Evolutionary conservation across 2,113 vertebrate genomes (phyloP), one percentile per base, ranked within the genome.

Genomic region (Brachyhypopomus gauderio): DNA sequence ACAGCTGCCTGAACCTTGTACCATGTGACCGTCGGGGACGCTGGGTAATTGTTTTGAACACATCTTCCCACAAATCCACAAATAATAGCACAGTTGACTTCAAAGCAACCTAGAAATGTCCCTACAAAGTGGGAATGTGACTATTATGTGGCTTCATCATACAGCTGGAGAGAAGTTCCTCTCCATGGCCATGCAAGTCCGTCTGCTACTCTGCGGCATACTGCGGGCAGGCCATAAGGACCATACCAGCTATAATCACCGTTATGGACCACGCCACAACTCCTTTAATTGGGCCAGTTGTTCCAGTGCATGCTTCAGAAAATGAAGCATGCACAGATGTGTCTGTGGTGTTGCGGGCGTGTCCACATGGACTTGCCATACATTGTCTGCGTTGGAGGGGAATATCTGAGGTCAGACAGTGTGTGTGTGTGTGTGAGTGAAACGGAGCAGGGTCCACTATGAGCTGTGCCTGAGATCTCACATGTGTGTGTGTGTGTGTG

Each of bases 131-230:
- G 70, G 79, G 79, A 85, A 85, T 85, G 55, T 75, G 23, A 75
- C 77, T 74, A 78, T 85, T 82, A 82, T 82, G 83, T 81, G 83
- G 77, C 38, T 73, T 73, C 55, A 75, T 12, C 63, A 58, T 63
- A 64, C 66, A 64, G 72, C 77, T 79, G 64, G 67, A 38, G 58
- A 77, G 25, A 7, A 66, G 14, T 4, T 27, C 25, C 67, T 56
- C 22, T 62, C n/a, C 38, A 58, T 48, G 81, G 27, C 67, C n/a
- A 0, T 59, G 27, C 16, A 64, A 62, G 78, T 69, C 72, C 48
- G 52, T 69, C 17, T 5, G 67, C 22, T 17, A 64, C 66, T 66
- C 30, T 55, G 69, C 58, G 63, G 62, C 60, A 67, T 78, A 67
- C 56, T 72, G 25, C 38, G 60, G 58, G 27, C 58, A 80, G 25